Conservation (phyloP, 2,797 vertebrate species). For the Steatocranus sp. region DNA sequence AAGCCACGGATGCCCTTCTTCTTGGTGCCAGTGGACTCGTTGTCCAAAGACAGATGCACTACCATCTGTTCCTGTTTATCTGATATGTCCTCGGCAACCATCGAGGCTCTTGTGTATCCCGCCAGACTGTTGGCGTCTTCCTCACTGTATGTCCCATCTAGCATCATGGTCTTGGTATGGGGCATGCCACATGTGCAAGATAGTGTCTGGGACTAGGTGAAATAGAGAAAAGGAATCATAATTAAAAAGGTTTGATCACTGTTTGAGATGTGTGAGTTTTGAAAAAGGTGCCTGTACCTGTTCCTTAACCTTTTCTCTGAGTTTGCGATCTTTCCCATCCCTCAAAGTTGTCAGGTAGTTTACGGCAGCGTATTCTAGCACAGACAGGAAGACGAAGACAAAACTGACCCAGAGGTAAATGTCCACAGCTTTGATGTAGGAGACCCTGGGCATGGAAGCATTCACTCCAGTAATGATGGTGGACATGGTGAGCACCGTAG, state of each 20-base stretch:
- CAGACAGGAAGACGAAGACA: conserved; percentile 80
- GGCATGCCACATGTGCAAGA: conserved; percentile 85
- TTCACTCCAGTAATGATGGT: conserved; percentile 83
- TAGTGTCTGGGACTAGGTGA: conserved; percentile 53
- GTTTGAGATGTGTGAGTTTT: not conserved
- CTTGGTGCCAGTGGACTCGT: conserved; percentile 75
- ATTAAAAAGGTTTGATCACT: not conserved
- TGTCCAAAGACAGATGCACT: conserved; percentile 84
- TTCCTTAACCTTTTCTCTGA: conserved; percentile 68
- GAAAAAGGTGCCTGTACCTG: conserved; percentile 46
- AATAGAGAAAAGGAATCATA: not conserved
- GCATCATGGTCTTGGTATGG: conserved; percentile 84
- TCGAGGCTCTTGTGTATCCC: conserved; percentile 82
- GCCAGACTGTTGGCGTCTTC: conserved; percentile 88
- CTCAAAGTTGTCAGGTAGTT: conserved; percentile 87
- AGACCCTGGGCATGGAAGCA: conserved; percentile 78
- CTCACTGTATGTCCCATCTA: conserved; percentile 87
- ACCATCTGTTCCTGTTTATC: conserved; percentile 86
- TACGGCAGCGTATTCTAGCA: conserved; percentile 79
- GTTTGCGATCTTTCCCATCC: conserved; percentile 83
- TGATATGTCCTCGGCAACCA: conserved; percentile 72
- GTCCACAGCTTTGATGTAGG: conserved; percentile 82
- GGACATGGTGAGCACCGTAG: conserved; percentile 82
- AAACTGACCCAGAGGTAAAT: conserved; percentile 84
- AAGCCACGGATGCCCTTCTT: conserved; percentile 79